Evolutionary conservation across 2,797 vertebrate species (phyloP).

Genomic region (Semotilus atromaculatus): DNA sequence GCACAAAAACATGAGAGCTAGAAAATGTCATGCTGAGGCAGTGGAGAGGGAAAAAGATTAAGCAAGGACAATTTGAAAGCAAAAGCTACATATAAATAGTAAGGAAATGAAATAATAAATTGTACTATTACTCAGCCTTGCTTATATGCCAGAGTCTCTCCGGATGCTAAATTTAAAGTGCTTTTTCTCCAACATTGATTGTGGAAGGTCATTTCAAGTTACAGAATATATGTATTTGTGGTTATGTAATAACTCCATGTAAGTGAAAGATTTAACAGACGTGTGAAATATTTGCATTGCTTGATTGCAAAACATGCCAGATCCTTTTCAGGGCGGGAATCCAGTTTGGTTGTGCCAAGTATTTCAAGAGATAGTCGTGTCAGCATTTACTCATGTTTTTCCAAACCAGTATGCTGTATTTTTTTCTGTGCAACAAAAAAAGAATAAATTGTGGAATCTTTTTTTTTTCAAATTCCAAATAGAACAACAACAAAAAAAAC

Average conservation of each 20-base stretch:
- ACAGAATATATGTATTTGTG: not conserved
- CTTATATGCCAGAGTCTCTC: not conserved
- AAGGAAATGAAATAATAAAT: constrained; percentile 37
- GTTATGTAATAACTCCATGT: constrained; percentile 4
- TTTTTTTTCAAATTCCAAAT: not conserved
- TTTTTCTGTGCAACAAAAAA: not conserved
- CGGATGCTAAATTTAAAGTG: constrained; percentile 13
- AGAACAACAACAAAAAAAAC: not conserved
- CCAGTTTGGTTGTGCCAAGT: constrained; percentile 21
- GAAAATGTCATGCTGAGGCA: constrained; percentile 29
- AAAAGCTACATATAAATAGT: constrained; percentile 9
- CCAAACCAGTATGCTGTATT: not conserved
- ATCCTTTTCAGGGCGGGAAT: constrained; percentile 4
- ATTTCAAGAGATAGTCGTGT: not conserved
- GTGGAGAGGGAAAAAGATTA: not conserved
- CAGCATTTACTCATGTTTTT: not conserved
- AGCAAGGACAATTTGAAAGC: constrained; percentile 28
- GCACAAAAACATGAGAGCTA: constrained; percentile 6
- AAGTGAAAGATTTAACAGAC: constrained; percentile 16
- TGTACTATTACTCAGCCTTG: not conserved
- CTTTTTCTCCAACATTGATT: constrained; percentile 6
- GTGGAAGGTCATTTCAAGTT: constrained; percentile 28
- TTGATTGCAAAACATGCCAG: constrained; percentile 26
- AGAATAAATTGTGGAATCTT: not conserved
- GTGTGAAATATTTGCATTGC: not conserved